Evolutionary conservation across 2,797 vertebrate genomes (phyloP).

Genomic region (Clarias laeviceps): DNA sequence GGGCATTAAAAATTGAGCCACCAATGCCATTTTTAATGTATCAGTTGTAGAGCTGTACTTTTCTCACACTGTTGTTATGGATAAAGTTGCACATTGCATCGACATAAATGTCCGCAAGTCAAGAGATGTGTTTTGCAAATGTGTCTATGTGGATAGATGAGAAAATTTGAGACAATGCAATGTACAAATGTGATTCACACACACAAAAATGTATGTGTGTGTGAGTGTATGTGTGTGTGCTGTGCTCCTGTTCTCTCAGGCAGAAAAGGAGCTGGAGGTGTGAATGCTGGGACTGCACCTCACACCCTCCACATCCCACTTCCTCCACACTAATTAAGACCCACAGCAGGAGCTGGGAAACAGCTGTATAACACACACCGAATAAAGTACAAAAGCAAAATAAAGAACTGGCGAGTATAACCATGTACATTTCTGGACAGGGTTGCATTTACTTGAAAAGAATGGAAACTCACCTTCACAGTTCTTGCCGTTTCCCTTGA

Average conservation of each 20-base stretch:
- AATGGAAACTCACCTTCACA: conserved; percentile 84
- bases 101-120: background rate
- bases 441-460: background rate
- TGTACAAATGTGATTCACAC: background rate
- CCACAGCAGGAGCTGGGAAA: conserved; percentile 56
- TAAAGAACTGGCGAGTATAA: background rate
- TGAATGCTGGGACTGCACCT: conserved; percentile 66
- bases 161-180: background rate
- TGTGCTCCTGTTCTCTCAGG: conserved; percentile 65
- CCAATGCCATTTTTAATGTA: background rate
- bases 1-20: too few species aligned
- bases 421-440: background rate
- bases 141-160: background rate
- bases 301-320: conserved; percentile 66
- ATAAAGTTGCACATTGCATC: background rate
- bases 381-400: background rate
- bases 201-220: background rate
- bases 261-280: conserved; percentile 68
- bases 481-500: conserved; percentile 91
- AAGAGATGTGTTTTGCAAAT: background rate
- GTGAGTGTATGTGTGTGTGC: conserved; percentile 42
- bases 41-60: background rate
- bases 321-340: conserved; percentile 71
- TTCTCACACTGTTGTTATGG: background rate
- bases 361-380: conserved; percentile 59